These are phyloP conservation scores for Onychomys leucogaster DNA, from an alignment of 2,797 vertebrate species.

Conservation along the genomic window DNA sequence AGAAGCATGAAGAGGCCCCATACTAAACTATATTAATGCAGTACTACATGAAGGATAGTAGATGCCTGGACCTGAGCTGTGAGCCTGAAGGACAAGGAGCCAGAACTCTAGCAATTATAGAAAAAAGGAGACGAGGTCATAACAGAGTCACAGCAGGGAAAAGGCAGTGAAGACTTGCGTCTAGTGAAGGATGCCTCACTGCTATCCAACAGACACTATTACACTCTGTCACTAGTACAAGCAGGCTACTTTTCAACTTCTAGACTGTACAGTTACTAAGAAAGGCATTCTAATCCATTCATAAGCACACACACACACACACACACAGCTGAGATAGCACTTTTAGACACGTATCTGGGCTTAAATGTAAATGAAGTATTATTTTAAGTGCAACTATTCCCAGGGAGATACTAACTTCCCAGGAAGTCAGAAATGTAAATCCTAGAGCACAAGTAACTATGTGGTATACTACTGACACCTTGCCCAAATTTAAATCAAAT, in stretches of 20 bases:
- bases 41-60: background rate
- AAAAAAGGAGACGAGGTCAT: background rate
- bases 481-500: background rate
- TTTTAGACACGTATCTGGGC: background rate
- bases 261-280: background rate
- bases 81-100: background rate
- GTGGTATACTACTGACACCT: background rate
- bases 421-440: slow-evolving; percentile 9
- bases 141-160: background rate
- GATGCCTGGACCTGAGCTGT: background rate
- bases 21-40: background rate
- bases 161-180: background rate
- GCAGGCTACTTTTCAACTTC: background rate
- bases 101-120: background rate
- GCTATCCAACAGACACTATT: background rate
- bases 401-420: background rate
- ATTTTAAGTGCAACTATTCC: background rate
- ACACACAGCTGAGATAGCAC: background rate
- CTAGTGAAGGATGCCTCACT: background rate
- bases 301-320: background rate
- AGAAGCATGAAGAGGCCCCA: background rate
- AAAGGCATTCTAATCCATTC: slow-evolving; percentile 17
- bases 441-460: background rate
- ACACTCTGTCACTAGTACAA: background rate
- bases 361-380: background rate